Percentiles rank a stretch among this genome's conserved stretches.
These are phyloP conservation scores for Bursaphelenchus mucronatus DNA, from an alignment of 1,140 invertebrate genomes.

Conservation along the genomic window DNA sequence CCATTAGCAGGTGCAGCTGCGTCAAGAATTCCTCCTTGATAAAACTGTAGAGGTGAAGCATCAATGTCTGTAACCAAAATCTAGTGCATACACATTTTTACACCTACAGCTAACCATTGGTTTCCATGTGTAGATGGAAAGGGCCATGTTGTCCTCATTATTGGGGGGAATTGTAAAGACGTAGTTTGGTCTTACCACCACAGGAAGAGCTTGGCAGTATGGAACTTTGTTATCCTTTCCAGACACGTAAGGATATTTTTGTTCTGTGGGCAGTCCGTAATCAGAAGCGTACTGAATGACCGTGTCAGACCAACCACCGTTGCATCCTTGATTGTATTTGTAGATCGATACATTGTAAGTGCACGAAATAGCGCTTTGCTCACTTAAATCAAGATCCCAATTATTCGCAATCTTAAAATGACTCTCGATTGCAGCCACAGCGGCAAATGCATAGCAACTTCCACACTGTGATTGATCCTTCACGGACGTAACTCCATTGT, in stretches of 20 bases:
- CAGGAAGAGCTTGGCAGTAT: conserved; percentile 9
- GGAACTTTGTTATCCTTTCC: no score
- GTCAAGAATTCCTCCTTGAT: no score
- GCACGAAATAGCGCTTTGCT: conserved; percentile 30
- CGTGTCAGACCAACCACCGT: not conserved
- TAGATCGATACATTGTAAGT: conserved; percentile 30
- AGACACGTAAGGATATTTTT: conserved; percentile 20
- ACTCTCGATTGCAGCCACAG: conserved; percentile 27
- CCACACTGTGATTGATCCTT: conserved; percentile 16
- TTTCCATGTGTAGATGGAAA: conserved; percentile 36
- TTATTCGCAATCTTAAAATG: conserved; percentile 21
- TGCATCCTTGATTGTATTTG: conserved; percentile 28
- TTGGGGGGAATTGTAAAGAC: conserved; percentile 21
- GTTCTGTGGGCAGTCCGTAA: conserved; percentile 27
- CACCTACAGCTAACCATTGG: conserved; percentile 34
- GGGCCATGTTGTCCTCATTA: conserved; percentile 17
- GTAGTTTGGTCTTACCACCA: conserved; percentile 22
- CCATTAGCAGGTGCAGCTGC: conserved; percentile 24
- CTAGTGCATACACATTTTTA: conserved; percentile 33
- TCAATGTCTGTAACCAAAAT: conserved; percentile 29
- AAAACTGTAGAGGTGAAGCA: conserved; percentile 32
- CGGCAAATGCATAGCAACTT: conserved; percentile 34
- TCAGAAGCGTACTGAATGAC: conserved; percentile 35
- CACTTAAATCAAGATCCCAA: conserved; percentile 22
- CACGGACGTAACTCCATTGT: no score